A percentile compares a stretch with the other conserved stretches of the same genome.
Conservation (phyloP, 2,888 invertebrate genomes). For the Eupelmus urozonus region DNA sequence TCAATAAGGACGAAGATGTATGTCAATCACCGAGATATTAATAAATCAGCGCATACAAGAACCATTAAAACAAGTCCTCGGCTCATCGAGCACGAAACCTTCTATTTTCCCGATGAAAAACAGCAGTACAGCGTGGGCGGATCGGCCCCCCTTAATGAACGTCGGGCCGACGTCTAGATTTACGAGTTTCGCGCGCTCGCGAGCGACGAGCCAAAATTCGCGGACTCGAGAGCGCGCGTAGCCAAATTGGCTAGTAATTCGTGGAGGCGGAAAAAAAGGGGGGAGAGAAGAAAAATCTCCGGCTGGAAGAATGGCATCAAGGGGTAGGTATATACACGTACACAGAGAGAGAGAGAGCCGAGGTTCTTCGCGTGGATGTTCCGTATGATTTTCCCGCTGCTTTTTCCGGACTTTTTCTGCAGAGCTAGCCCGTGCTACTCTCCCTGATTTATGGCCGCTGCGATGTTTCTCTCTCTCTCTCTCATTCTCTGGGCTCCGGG, state of each 20-base stretch:
- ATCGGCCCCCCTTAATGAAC: constrained; percentile 45
- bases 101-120: neutral
- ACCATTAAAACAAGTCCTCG: neutral
- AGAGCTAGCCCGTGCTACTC: neutral
- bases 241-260: constrained; percentile 56
- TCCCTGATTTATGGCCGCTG: constrained; percentile 65
- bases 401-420: constrained; percentile 33
- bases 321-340: neutral
- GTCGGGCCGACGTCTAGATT: constrained; percentile 41
- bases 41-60: too few relatives aligned
- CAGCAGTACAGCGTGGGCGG: neutral
- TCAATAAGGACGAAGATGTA: too few relatives aligned
- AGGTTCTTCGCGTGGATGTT: neutral
- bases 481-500: too few relatives aligned
- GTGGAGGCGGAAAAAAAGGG: constrained; percentile 9
- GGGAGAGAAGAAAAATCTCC: neutral
- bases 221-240: constrained; percentile 6
- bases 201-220: constrained; percentile 46
- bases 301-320: neutral
- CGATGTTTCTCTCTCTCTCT: constrained; percentile 48
- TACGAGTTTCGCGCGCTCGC: constrained; percentile 44
- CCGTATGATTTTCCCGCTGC: constrained; percentile 41
- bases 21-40: too few relatives aligned
- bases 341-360: neutral
- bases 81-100: neutral